Evolutionary conservation across 23 tunicate species (phyloP).

Genomic region (Clavelina lepadiformis): DNA sequence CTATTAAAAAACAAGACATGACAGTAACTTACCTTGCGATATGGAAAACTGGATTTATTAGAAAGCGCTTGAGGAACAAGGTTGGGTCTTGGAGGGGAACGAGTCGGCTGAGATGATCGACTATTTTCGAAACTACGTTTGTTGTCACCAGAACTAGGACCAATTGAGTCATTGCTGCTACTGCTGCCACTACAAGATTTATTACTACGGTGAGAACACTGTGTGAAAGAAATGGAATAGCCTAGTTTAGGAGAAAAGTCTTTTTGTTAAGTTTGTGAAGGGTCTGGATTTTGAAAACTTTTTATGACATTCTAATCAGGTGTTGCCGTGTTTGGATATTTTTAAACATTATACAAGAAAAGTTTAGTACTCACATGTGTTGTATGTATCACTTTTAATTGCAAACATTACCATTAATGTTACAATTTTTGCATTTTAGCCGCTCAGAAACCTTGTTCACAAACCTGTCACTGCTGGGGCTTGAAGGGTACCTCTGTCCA

Average conservation of each 20-base stretch:
- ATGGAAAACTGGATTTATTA: constrained; percentile 19
- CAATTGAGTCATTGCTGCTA: constrained; percentile 49
- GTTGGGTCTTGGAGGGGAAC: constrained; percentile 48
- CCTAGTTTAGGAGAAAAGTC: neutral
- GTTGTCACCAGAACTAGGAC: constrained; percentile 53
- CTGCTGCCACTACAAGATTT: constrained; percentile 41
- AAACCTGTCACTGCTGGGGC: constrained; percentile 98
- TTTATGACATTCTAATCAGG: too few relatives aligned
- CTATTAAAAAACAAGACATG: too few relatives aligned
- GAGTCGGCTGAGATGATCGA: constrained; percentile 32
- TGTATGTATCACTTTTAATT: too few relatives aligned
- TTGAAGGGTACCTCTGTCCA: constrained; percentile 62
- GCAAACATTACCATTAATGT: too few relatives aligned
- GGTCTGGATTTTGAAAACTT: neutral
- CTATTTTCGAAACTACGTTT: constrained; percentile 22
- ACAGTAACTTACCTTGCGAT: constrained; percentile 17
- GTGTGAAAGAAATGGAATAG: too few relatives aligned
- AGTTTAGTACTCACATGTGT: too few relatives aligned
- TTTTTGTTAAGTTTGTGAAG: neutral
- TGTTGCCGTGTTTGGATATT: too few relatives aligned
- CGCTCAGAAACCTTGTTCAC: too few relatives aligned
- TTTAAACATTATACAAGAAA: too few relatives aligned
- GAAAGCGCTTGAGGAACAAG: constrained; percentile 1
- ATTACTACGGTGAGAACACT: too few relatives aligned
- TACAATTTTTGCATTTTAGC: too few relatives aligned